phyloP scores from a whole-genome alignment of 2,797 vertebrate species.

The Ceryle rudis region DNA sequence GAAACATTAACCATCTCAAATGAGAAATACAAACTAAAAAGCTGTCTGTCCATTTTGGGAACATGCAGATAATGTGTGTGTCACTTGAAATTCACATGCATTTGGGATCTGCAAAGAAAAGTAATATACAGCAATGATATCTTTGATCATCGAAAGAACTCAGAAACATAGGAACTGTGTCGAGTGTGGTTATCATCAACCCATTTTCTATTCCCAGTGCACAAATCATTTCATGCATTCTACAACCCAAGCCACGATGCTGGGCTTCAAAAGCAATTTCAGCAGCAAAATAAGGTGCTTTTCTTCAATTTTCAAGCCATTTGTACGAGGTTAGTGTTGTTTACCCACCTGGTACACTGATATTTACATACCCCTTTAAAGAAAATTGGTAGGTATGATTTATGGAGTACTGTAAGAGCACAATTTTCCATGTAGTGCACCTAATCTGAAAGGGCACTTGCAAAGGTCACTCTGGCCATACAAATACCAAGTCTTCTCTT shows the following conservation, averaged over 20 bases:
- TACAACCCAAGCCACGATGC: constrained; percentile 89
- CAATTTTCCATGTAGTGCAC: constrained; percentile 99
- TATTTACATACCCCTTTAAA: constrained; percentile 99
- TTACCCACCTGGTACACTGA: constrained; percentile 99
- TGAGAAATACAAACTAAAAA: constrained; percentile 61
- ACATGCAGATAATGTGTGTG: constrained; percentile 82
- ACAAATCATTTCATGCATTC: constrained; percentile 94
- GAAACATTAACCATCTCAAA: constrained; percentile 67
- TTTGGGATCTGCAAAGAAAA: constrained; percentile 85
- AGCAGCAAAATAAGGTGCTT: constrained; percentile 99
- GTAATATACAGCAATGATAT: constrained; percentile 92
- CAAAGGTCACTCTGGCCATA: constrained; percentile 96
- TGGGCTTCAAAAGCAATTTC: constrained; percentile 99
- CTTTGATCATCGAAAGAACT: constrained; percentile 93
- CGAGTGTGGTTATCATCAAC: constrained; percentile 94
- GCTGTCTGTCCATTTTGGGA: constrained; percentile 74
- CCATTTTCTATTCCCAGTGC: constrained; percentile 91
- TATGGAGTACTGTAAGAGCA: constrained; percentile 96
- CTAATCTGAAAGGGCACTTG: constrained; percentile 95
- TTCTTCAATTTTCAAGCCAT: constrained; percentile 99
- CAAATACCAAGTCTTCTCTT: constrained; percentile 95
- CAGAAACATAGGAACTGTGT: constrained; percentile 88
- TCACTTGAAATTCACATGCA: constrained; percentile 88
- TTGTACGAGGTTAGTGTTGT: constrained; percentile 99
- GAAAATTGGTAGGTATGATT: constrained; percentile 97